Base-by-base conservation (phyloP, 53 echinoderm and acorn worm genomes). In the Arbacia lixula region DNA sequence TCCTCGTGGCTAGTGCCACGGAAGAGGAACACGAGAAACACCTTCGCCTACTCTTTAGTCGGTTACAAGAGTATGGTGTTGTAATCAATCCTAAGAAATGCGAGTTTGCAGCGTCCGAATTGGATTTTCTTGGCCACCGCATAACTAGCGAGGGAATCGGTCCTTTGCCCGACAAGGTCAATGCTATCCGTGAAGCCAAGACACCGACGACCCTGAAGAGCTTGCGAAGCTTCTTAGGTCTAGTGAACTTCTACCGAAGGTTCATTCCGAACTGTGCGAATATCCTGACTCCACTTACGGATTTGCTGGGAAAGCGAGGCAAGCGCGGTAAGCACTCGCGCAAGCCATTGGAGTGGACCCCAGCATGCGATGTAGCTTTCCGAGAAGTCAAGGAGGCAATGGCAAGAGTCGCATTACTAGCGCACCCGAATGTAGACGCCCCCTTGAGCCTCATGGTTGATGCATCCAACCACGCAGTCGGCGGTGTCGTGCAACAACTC, bases 391-490 rank as follows among this genome's bases (percentile, higher is more conserved):
- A 88, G 19, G 84, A 88, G 34, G 36, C 30, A 19, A 32, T 83
- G 35, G 83, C 83, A 27, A 51, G 14, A 3, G 66, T 40, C 21
- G 76, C 85, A 8, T 38, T 84, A 58, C 66, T 88, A 0, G 58
- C 75, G 34, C 69, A 88, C 68, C 89, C 89, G 4, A 36, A 68
- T 17, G 31, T 38, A 6, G 66, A 88, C 36, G 31, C 46, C 21
- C 89, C 74, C 22, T 32, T 88, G 60, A 74, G 86, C 66, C 9
- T 90, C 12, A 65, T 41, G 31, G 68, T 76, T 31, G 91, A 90
- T 72, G 91, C 91, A 22, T 90, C 91, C 26, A 57, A 88, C 62
- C 31, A 33, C 30, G 83, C 88, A 5, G 88, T 88, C 12, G 88
- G 88, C 16, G 83, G 83, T 37, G 85, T 89, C 6, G 28, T 89